Evolutionary conservation across 2,113 vertebrate species (phyloP).

Genomic region (Pundamilia nyererei): DNA sequence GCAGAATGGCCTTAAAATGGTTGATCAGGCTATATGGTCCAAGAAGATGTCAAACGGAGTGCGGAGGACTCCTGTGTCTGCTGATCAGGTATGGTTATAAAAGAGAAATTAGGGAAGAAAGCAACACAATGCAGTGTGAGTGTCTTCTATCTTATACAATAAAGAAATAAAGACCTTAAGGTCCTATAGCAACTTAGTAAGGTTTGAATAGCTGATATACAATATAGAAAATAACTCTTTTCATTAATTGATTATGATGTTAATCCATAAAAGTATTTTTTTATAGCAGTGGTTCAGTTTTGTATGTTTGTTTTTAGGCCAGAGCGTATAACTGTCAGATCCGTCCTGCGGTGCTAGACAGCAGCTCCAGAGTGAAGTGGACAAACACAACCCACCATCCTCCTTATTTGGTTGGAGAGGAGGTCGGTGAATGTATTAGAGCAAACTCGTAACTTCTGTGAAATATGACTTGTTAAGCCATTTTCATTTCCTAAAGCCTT

Average conservation of each 20-base stretch:
- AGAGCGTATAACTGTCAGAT: slow-evolving; percentile 94
- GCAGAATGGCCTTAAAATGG: slow-evolving; percentile 98
- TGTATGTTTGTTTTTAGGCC: slow-evolving; percentile 65
- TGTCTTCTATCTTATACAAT: not conserved
- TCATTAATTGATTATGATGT: not conserved
- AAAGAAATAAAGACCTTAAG: not conserved
- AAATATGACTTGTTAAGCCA: not conserved
- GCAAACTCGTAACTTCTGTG: not conserved
- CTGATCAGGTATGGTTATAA: slow-evolving; percentile 87
- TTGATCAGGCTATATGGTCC: slow-evolving; percentile 98
- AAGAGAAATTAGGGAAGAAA: not conserved
- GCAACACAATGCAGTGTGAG: not conserved
- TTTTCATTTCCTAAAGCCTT: not conserved
- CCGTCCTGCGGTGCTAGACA: slow-evolving; percentile 87
- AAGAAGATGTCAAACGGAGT: slow-evolving; percentile 99
- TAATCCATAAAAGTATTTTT: not conserved
- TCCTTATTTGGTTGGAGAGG: slow-evolving; percentile 89
- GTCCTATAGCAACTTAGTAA: not conserved
- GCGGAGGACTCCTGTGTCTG: slow-evolving; percentile 87
- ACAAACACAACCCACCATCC: slow-evolving; percentile 88
- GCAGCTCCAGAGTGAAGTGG: slow-evolving; percentile 89
- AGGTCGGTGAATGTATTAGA: slow-evolving; percentile 73
- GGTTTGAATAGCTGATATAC: not conserved
- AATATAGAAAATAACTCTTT: not conserved
- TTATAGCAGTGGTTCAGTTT: not conserved